Evolutionary conservation across 2,888 invertebrate species (phyloP).

Genomic region (Polymixis flavicincta): DNA sequence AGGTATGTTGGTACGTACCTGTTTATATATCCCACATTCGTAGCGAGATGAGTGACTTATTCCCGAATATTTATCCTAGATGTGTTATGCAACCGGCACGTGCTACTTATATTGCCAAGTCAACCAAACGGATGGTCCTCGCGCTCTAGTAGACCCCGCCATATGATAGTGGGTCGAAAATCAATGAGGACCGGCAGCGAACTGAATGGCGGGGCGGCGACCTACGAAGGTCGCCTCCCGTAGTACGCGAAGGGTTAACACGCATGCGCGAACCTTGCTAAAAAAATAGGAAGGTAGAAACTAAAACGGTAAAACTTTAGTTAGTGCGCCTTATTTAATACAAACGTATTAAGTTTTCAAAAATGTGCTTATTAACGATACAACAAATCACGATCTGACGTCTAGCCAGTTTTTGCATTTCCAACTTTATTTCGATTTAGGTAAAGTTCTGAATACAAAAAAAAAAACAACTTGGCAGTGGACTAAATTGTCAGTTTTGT

Average conservation of each 20-base stretch:
- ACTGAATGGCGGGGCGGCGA: constrained; percentile 87
- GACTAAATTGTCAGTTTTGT: too few relatives aligned
- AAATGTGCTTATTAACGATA: too few relatives aligned
- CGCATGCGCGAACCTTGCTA: constrained; percentile 80
- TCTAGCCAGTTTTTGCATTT: too few relatives aligned
- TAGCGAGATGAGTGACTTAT: constrained; percentile 1
- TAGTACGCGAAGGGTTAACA: constrained; percentile 83
- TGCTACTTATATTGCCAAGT: constrained; percentile 74
- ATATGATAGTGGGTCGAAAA: constrained; percentile 84
- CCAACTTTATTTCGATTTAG: too few relatives aligned
- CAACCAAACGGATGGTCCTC: constrained; percentile 76
- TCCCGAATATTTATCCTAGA: constrained; percentile 31
- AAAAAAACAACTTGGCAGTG: too few relatives aligned
- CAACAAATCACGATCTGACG: too few relatives aligned
- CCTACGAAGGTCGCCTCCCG: constrained; percentile 87
- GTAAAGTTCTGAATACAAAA: too few relatives aligned
- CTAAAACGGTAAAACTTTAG: too few relatives aligned
- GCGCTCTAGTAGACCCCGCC: constrained; percentile 76
- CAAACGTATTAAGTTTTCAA: too few relatives aligned
- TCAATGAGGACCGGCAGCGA: constrained; percentile 82
- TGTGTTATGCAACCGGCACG: constrained; percentile 61
- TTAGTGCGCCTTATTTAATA: too few relatives aligned
- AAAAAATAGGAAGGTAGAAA: too few relatives aligned
- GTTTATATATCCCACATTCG: constrained; percentile 16
- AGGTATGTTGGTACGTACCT: constrained; percentile 35